phyloP scores from a whole-genome alignment of 2,113 vertebrate species.

The Scytalopus superciliaris region DNA sequence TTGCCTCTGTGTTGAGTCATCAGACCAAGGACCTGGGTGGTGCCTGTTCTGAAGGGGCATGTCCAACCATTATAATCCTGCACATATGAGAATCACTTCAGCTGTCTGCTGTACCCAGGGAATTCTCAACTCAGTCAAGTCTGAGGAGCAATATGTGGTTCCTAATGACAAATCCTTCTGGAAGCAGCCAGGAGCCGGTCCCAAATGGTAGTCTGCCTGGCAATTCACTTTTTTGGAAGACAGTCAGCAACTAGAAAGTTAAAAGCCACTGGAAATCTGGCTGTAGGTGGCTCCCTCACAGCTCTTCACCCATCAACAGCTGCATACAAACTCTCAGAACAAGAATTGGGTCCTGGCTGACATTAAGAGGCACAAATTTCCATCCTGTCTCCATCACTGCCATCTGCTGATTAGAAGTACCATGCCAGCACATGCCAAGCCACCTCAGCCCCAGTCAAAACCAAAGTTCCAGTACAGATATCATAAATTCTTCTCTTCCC shows the following conservation, averaged over 20 bases:
- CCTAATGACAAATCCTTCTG: background rate
- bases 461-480: rapidly evolving
- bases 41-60: background rate
- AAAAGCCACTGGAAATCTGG: background rate
- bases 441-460: background rate
- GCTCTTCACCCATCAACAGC: background rate
- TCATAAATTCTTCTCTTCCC: background rate
- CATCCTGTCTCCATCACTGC: background rate
- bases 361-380: background rate
- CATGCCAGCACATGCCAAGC: background rate
- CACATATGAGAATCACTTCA: background rate
- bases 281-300: background rate
- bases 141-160: background rate
- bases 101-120: background rate
- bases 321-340: background rate
- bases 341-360: background rate
- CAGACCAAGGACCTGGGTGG: background rate
- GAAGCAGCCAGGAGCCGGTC: background rate
- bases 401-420: background rate
- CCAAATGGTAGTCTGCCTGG: background rate
- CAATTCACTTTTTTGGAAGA: background rate
- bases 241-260: background rate
- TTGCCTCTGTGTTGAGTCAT: background rate
- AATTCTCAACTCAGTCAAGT: background rate
- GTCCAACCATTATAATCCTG: background rate